These are phyloP conservation scores for Pristiophorus japonicus DNA, from an alignment of 2,113 vertebrate species.

Conservation along the genomic window DNA sequence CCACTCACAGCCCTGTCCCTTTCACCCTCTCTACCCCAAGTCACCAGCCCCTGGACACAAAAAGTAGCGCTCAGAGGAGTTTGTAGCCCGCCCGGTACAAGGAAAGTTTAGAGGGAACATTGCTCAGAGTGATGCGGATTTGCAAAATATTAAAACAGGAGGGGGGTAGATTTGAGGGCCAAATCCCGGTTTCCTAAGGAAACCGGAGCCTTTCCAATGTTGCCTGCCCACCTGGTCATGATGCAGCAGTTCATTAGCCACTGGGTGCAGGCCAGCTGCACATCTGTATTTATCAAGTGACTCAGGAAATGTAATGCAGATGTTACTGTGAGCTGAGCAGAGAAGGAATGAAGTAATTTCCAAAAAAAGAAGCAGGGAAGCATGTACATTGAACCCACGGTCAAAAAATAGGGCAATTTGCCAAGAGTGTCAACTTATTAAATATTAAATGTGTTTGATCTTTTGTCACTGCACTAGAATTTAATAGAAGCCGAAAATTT, in stretches of 20 bases:
- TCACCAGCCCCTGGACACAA: too few species aligned
- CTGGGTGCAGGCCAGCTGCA: neutral
- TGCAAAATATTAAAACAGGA: neutral
- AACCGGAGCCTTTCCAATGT: neutral
- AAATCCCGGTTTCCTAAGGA: neutral
- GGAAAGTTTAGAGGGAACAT: too few species aligned
- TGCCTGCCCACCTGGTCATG: neutral
- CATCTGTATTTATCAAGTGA: conserved; percentile 26
- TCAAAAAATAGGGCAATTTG: neutral
- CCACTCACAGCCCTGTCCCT: too few species aligned
- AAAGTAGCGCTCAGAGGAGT: too few species aligned
- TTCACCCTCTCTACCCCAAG: too few species aligned
- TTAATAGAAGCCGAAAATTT: neutral
- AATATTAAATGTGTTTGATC: neutral
- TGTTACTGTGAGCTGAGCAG: conserved; percentile 3
- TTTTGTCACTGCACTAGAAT: neutral
- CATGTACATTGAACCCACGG: neutral
- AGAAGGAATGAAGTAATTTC: conserved; percentile 24
- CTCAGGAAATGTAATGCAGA: conserved; percentile 30
- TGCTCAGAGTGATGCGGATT: neutral
- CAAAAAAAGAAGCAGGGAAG: neutral
- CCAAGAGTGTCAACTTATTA: neutral
- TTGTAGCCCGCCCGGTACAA: too few species aligned
- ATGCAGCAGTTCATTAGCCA: neutral
- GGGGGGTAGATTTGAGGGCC: neutral